Evolutionary conservation across 1,140 invertebrate species (phyloP), one percentile per base, ranked within the genome.

Genomic region (Drosophila mauritiana): DNA sequence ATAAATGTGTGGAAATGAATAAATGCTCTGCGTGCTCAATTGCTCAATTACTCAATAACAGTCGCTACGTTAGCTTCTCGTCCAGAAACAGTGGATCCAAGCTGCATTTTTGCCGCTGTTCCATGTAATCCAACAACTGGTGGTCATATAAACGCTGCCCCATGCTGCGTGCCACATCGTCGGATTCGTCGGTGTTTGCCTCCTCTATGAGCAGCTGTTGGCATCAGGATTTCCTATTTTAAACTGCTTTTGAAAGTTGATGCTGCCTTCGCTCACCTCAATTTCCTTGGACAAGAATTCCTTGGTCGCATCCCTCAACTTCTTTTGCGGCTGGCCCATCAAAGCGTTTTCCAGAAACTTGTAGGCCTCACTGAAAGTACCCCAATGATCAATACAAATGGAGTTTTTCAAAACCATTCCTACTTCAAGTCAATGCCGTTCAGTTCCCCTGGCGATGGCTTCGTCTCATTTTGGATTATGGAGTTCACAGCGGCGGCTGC

Each of bases 1-100:
- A 88, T 88, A 88, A 88, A 88, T 88, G 85, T 88, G 84, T 89
- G 84, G 67, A 89, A 83, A 88, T 61, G 59, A 84, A 51, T 15
- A 25, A 56, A 54, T 11, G 3, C 20, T 8, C 31, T 31, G 31
- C 10, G 2, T 22, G 20, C 36, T 8, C 40, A 25, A 22, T 49
- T 52, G 15, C 27, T 43, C 12, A 20, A 17, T 36, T 61, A 27
- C 37, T 55, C 27, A 37, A 27, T n/a, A 11, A 27, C n/a, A 11
- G 4, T 1, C 11, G 34, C 15, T 39, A 48, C 49, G 52, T 61
- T n/a, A 20, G 15, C 31, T 61, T 39, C 45, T 74, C 49, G 22
- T 82, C 73, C 34, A 79, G 48, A 13, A 83, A 64, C 0, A 88
- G 48, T 3, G 84, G 84, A 53, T 88, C 84, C 1, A 77, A 31